Conservation (phyloP, 2,888 invertebrate species). For the Acronicta alni region DNA sequence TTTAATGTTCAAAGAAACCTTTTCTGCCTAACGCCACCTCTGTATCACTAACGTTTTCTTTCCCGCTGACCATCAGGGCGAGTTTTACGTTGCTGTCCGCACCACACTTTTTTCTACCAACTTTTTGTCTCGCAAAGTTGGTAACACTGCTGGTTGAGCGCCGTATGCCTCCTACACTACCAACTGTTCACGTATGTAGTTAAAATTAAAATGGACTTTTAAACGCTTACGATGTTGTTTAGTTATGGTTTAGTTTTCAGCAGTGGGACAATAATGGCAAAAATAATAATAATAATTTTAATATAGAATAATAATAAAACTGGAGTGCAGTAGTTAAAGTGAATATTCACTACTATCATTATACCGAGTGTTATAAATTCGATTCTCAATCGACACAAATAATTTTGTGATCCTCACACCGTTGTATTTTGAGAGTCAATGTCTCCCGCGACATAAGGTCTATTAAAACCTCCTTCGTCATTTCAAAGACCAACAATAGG, state of each 20-base stretch:
- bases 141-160: slow-evolving; percentile 66
- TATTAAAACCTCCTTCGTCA: too few relatives aligned
- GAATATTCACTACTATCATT: too few relatives aligned
- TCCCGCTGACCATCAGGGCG: slow-evolving; percentile 61
- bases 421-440: too few relatives aligned
- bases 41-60: slow-evolving; percentile 21
- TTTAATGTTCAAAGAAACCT: background rate
- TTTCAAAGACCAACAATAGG: too few relatives aligned
- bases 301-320: too few relatives aligned
- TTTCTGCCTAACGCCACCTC: slow-evolving; percentile 49
- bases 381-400: too few relatives aligned
- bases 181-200: slow-evolving; percentile 58
- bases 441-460: too few relatives aligned
- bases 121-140: slow-evolving; percentile 74
- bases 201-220: slow-evolving; percentile 66
- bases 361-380: too few relatives aligned
- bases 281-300: too few relatives aligned
- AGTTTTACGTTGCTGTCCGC: slow-evolving; percentile 66
- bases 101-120: slow-evolving; percentile 63
- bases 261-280: too few relatives aligned
- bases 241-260: background rate
- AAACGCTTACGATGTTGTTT: slow-evolving; percentile 29
- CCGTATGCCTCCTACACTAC: slow-evolving; percentile 65
- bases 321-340: too few relatives aligned
- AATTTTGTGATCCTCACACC: too few relatives aligned